These are phyloP conservation scores for Porites evermanni DNA, from an alignment of 92 coral and sea anemone genomes.

Conservation along the genomic window DNA sequence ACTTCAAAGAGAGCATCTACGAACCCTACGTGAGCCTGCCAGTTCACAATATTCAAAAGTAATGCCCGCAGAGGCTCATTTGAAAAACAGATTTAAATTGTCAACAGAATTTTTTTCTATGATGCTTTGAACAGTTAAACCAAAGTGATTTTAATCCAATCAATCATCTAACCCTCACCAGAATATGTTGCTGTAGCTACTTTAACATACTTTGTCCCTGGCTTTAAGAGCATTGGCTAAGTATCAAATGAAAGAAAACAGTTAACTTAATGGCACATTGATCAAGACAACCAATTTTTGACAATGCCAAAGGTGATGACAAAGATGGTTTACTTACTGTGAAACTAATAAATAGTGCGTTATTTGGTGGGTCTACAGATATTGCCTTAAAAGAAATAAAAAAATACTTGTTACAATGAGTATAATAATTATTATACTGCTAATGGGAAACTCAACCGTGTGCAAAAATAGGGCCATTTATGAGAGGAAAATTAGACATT, in stretches of 20 bases:
- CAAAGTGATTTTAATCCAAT: neutral
- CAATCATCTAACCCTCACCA: constrained; percentile 57
- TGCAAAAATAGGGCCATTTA: no score
- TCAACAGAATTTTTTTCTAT: no score
- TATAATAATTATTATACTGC: no score
- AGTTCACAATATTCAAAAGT: no score
- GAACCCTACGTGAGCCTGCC: no score
- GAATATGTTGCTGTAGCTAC: constrained; percentile 88
- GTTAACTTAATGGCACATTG: neutral
- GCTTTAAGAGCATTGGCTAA: constrained; percentile 90
- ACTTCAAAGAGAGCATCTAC: no score
- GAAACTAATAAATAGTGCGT: constrained; percentile 84
- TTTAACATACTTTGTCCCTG: constrained; percentile 82
- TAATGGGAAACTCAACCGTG: no score
- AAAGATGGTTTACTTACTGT: constrained; percentile 67
- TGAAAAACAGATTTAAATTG: no score
- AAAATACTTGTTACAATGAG: neutral
- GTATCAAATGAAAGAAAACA: constrained; percentile 22
- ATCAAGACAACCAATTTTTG: no score
- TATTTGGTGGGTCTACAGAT: constrained; percentile 88
- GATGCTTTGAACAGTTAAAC: no score
- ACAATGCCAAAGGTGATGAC: neutral
- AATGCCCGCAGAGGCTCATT: no score
- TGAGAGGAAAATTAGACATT: no score
- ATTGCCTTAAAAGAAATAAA: constrained; percentile 64